phyloP scores from a whole-genome alignment of 2,888 invertebrate species.

The Teinopalpus imperialis region DNA sequence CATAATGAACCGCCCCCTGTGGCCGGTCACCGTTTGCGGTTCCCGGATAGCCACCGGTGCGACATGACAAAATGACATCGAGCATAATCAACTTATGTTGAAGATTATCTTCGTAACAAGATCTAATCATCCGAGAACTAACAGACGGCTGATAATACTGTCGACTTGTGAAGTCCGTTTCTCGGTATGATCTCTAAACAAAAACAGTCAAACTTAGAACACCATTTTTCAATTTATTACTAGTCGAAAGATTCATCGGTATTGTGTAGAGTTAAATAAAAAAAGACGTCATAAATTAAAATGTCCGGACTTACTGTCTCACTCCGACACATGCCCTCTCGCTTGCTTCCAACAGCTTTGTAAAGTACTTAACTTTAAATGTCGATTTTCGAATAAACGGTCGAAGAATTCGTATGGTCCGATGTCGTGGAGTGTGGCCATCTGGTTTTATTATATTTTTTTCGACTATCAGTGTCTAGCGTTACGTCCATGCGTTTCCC shows the following conservation, averaged over 20 bases:
- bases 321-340: constrained; percentile 51
- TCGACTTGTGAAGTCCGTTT: constrained; percentile 80
- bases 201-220: constrained; percentile 62
- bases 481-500: constrained; percentile 74
- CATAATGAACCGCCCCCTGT: constrained; percentile 63
- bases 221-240: constrained; percentile 77
- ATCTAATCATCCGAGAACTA: constrained; percentile 61
- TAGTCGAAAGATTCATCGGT: constrained; percentile 76
- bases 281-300: constrained; percentile 78
- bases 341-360: constrained; percentile 58
- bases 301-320: constrained; percentile 63
- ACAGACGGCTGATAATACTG: constrained; percentile 54
- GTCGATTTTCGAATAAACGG: constrained; percentile 67
- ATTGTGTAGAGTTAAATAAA: constrained; percentile 63
- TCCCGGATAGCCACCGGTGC: constrained; percentile 49
- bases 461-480: constrained; percentile 53
- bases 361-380: constrained; percentile 73
- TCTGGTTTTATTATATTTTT: constrained; percentile 71
- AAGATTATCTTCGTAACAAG: constrained; percentile 63
- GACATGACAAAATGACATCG: constrained; percentile 58
- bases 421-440: constrained; percentile 53
- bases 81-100: constrained; percentile 52
- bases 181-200: constrained; percentile 63
- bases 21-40: constrained; percentile 35
- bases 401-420: constrained; percentile 61